A percentile compares a stretch with the other conserved stretches of the same genome.
Conservation (phyloP, 1,140 invertebrate genomes). For the Reticulitermes speratus region DNA sequence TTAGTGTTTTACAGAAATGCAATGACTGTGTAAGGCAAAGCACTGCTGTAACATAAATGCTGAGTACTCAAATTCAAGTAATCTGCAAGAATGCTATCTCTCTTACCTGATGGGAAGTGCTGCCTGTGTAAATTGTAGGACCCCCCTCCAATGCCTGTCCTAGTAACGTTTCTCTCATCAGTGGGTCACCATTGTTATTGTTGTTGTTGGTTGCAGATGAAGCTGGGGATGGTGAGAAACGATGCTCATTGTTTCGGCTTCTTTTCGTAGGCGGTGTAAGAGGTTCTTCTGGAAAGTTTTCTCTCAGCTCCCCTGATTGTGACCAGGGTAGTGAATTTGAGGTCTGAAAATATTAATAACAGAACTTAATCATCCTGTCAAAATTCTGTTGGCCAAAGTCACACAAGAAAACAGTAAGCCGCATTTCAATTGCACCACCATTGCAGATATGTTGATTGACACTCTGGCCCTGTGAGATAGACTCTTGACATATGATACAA, state of each 20-base stretch:
- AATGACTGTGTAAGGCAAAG: too few relatives aligned
- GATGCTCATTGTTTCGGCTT: slow-evolving; percentile 34
- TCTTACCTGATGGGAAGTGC: slow-evolving; percentile 32
- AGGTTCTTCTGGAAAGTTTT: slow-evolving; percentile 29
- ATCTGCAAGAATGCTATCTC: slow-evolving; percentile 26
- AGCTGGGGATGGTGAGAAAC: slow-evolving; percentile 34
- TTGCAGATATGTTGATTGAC: too few relatives aligned
- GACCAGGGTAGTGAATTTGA: slow-evolving; percentile 38
- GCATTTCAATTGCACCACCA: too few relatives aligned
- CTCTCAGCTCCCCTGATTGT: slow-evolving; percentile 31
- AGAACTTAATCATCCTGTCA: not conserved
- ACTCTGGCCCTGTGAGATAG: too few relatives aligned
- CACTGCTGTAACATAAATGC: too few relatives aligned
- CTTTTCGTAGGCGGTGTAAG: slow-evolving; percentile 33
- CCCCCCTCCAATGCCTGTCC: slow-evolving; percentile 70
- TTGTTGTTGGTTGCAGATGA: slow-evolving; percentile 41
- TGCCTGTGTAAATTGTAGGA: slow-evolving; percentile 52
- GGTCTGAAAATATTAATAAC: slow-evolving; percentile 36
- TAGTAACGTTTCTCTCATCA: slow-evolving; percentile 67
- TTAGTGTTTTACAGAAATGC: too few relatives aligned
- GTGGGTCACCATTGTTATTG: slow-evolving; percentile 46
- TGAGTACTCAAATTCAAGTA: not conserved
- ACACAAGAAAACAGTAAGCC: not conserved
- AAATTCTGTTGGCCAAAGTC: too few relatives aligned
- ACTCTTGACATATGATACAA: too few relatives aligned